A percentile compares a stretch with the other conserved stretches of the same genome.
Conservation (phyloP, 2,888 invertebrate species). For the Eupithecia insigniata region DNA sequence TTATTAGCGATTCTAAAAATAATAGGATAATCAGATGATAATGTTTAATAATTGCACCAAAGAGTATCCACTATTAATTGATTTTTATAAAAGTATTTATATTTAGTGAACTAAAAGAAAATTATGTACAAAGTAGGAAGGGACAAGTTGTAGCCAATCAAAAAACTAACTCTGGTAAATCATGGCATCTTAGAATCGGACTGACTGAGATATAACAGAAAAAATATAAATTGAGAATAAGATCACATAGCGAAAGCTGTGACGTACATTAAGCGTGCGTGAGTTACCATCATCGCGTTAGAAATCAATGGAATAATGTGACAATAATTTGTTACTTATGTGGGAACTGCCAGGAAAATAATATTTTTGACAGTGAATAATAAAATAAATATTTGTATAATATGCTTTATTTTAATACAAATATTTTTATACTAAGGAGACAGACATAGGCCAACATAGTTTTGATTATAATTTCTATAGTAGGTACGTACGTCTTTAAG, state of each 20-base stretch:
- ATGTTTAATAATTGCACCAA: too few species aligned
- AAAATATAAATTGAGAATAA: constrained; percentile 21
- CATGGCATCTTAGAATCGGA: background rate
- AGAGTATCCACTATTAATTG: too few species aligned
- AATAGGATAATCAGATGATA: too few species aligned
- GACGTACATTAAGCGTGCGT: constrained; percentile 60
- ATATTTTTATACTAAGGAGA: background rate
- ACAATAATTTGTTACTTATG: background rate
- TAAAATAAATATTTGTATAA: background rate
- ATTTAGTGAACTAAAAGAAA: too few species aligned
- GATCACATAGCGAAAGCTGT: constrained; percentile 56
- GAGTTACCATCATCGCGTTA: constrained; percentile 58
- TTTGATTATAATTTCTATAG: too few species aligned
- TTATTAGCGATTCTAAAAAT: background rate
- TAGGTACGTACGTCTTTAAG: too few species aligned
- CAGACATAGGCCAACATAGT: too few species aligned
- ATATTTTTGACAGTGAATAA: background rate
- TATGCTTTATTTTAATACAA: background rate
- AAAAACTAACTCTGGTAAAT: background rate
- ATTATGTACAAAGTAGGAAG: too few species aligned
- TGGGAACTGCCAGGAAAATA: background rate
- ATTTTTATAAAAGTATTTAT: too few species aligned
- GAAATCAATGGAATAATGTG: constrained; percentile 36
- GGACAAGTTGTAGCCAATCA: too few species aligned
- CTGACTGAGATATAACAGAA: constrained; percentile 15